Conservation (phyloP, 1,140 invertebrate genomes). For the Holotrichia oblita region DNA sequence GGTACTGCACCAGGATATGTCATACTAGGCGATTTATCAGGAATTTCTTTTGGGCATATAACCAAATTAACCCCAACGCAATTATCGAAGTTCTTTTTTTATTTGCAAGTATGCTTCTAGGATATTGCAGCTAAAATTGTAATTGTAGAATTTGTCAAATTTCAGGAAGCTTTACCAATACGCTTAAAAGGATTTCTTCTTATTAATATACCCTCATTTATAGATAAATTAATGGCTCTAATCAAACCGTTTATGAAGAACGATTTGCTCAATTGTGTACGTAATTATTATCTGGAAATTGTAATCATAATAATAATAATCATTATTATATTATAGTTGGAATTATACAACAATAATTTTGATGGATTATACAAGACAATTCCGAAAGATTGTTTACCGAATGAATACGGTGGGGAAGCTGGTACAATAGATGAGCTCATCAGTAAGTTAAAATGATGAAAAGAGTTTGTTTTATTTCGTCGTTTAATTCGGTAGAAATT, state of each 20-base stretch:
- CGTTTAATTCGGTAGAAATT: conserved; percentile 60
- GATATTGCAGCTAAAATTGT: not conserved
- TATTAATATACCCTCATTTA: conserved; percentile 72
- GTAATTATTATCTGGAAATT: not conserved
- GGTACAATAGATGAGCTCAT: conserved; percentile 58
- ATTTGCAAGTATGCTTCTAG: conserved; percentile 64
- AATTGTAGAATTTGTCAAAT: not conserved
- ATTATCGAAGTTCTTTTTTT: conserved; percentile 70
- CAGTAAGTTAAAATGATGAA: conserved; percentile 52
- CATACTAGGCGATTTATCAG: conserved; percentile 70
- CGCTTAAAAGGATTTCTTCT: conserved; percentile 73
- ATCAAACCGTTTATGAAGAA: conserved; percentile 77
- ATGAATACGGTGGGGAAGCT: conserved; percentile 65
- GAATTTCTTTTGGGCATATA: conserved; percentile 66
- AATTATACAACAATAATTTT: conserved; percentile 59
- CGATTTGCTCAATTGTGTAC: conserved; percentile 66
- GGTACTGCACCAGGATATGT: conserved; percentile 67
- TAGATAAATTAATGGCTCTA: conserved; percentile 73
- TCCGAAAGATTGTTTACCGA: conserved; percentile 59
- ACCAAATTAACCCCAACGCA: conserved; percentile 65
- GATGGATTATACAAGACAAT: conserved; percentile 53
- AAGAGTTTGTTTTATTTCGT: not conserved
- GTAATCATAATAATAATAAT: too few species aligned
- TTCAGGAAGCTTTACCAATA: conserved; percentile 62
- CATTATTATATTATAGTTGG: conserved; percentile 62